A percentile compares a stretch with the other conserved stretches of the same genome.
These are phyloP conservation scores for Eupithecia pulchellata DNA, from an alignment of 2,888 invertebrate genomes.

Conservation along the genomic window DNA sequence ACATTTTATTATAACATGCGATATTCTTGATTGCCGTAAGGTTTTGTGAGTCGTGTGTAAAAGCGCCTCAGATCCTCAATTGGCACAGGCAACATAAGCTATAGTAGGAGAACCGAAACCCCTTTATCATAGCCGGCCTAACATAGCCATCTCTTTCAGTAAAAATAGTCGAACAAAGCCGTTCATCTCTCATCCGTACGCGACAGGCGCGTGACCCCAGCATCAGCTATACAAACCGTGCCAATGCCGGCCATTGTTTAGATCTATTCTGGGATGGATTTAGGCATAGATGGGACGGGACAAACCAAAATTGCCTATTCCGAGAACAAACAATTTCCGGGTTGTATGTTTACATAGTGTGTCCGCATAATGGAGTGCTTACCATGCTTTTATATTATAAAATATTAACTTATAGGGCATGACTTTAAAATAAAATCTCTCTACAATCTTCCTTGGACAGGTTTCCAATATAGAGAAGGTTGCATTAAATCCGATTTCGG, in stretches of 20 bases:
- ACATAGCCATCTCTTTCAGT: background rate
- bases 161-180: constrained; percentile 2
- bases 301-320: constrained; percentile 6
- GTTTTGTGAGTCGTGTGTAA: background rate
- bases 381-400: background rate
- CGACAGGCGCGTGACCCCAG: constrained; percentile 18
- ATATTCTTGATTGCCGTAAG: background rate
- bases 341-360: background rate
- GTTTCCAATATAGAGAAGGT: background rate
- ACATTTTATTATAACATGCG: background rate
- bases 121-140: background rate
- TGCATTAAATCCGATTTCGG: no score
- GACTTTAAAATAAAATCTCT: background rate
- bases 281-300: constrained; percentile 3
- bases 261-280: background rate
- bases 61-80: background rate
- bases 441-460: background rate
- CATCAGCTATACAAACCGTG: constrained; percentile 1
- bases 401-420: background rate
- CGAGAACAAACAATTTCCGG: background rate
- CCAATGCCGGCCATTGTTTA: constrained; percentile 1
- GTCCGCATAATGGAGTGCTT: background rate
- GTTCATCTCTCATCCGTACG: background rate
- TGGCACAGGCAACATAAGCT: background rate
- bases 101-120: background rate